Evolutionary conservation across 2,113 vertebrate species (phyloP).

Genomic region (Limnothrissa miodon): DNA sequence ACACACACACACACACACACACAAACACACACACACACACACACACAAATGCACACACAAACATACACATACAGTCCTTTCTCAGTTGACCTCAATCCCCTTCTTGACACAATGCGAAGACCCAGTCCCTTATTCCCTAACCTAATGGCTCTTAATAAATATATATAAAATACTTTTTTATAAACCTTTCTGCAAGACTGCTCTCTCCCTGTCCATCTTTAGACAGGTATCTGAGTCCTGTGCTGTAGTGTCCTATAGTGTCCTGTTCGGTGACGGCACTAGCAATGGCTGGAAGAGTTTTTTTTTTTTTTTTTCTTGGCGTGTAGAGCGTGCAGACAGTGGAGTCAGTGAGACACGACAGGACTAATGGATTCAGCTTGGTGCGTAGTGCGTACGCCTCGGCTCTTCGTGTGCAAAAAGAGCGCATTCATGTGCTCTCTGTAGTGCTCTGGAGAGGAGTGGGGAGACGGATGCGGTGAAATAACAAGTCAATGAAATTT

Average conservation of each 20-base stretch:
- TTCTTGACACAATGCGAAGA: not conserved
- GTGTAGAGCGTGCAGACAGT: conserved; percentile 58
- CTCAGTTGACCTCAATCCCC: conserved; percentile 4
- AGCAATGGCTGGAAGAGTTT: not conserved
- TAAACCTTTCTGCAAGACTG: conserved; percentile 10
- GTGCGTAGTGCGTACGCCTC: conserved; percentile 45
- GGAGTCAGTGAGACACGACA: conserved; percentile 64
- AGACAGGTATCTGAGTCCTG: not conserved
- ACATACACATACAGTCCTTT: not conserved
- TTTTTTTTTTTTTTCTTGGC: too few species aligned
- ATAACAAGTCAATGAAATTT: conserved; percentile 14
- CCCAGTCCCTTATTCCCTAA: conserved; percentile 4
- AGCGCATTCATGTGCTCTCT: conserved; percentile 59
- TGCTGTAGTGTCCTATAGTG: not conserved
- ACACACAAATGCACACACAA: not conserved
- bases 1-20: not conserved
- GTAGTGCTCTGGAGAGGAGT: conserved; percentile 53
- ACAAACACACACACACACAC: not conserved
- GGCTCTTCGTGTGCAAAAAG: conserved; percentile 61
- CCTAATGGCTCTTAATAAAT: not conserved
- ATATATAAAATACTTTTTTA: not conserved
- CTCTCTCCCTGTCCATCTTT: not conserved
- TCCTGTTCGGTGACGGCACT: not conserved
- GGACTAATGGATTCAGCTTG: conserved; percentile 64
- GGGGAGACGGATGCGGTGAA: conserved; percentile 57